A percentile compares a stretch with the other conserved stretches of the same genome.
Conservation (phyloP, 2,113 vertebrate species). For the Plecturocebus donacophilus region DNA sequence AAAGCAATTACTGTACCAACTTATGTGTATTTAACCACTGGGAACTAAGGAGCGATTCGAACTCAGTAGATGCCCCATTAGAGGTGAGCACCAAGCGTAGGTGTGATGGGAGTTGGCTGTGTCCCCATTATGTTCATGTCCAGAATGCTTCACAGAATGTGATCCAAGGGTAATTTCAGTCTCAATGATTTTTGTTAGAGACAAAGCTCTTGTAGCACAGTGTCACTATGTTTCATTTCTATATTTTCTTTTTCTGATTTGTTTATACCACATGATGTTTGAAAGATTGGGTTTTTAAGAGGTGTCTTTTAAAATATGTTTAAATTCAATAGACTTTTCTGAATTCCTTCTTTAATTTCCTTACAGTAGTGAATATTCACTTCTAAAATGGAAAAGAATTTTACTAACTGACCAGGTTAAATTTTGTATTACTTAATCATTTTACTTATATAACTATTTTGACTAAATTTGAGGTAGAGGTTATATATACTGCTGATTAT, state of each 20-base stretch:
- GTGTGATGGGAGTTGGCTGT: fast-evolving
- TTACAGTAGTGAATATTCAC: background rate
- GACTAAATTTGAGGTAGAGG: slow-evolving; percentile 50
- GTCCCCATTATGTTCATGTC: background rate
- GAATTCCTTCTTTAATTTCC: background rate
- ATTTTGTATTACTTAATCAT: slow-evolving; percentile 44
- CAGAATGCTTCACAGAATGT: background rate
- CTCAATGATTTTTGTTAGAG: background rate
- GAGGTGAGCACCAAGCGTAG: fast-evolving
- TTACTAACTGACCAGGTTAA: slow-evolving; percentile 39
- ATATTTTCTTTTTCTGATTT: background rate
- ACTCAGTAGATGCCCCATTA: fast-evolving
- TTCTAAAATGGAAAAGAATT: slow-evolving; percentile 54
- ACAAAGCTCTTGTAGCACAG: background rate
- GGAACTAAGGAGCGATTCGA: background rate
- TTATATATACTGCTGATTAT: slow-evolving; percentile 43
- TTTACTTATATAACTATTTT: slow-evolving; percentile 17
- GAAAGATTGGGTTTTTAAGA: background rate
- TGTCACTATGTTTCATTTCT: background rate
- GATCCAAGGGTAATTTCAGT: background rate
- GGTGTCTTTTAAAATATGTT: background rate
- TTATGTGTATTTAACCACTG: background rate
- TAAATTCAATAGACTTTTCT: background rate
- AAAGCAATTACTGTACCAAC: background rate
- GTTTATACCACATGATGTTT: background rate